Evolutionary conservation across 1,140 invertebrate genomes (phyloP).

Genomic region (Pomacea maculata): DNA sequence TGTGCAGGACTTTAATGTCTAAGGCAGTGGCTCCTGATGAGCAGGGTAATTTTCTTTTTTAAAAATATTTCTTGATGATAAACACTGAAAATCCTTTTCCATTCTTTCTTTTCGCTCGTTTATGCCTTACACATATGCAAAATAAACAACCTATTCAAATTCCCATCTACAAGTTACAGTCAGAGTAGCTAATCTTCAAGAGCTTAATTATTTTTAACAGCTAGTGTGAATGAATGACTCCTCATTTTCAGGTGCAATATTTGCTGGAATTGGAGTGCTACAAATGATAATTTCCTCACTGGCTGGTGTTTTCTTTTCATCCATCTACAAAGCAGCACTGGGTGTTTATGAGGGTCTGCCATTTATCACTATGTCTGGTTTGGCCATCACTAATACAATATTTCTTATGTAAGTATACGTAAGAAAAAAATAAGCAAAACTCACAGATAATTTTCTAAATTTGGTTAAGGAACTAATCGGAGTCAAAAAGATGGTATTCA

Average conservation of each 20-base stretch:
- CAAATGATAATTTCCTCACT: conserved; percentile 13
- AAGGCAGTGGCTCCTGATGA: conserved; percentile 4
- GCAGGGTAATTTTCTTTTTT: conserved; percentile 2
- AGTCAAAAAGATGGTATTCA: neutral
- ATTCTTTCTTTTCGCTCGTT: no score
- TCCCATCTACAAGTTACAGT: no score
- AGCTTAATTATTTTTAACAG: no score
- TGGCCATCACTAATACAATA: neutral
- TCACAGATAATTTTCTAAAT: neutral
- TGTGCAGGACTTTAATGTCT: conserved; percentile 20
- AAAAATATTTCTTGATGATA: no score
- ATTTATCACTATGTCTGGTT: neutral
- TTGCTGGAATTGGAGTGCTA: conserved; percentile 17
- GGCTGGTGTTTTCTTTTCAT: neutral
- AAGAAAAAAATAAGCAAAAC: neutral
- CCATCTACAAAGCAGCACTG: conserved; percentile 6
- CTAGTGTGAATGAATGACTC: no score
- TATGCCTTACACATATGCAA: no score
- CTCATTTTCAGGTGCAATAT: conserved; percentile 16
- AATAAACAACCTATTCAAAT: no score
- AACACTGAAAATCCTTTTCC: no score
- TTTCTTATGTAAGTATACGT: neutral
- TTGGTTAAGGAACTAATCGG: neutral
- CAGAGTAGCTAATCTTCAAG: no score
- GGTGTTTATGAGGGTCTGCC: conserved; percentile 3